Evolutionary conservation across 2,113 vertebrate species (phyloP).

Genomic region (Raja brachyura): DNA sequence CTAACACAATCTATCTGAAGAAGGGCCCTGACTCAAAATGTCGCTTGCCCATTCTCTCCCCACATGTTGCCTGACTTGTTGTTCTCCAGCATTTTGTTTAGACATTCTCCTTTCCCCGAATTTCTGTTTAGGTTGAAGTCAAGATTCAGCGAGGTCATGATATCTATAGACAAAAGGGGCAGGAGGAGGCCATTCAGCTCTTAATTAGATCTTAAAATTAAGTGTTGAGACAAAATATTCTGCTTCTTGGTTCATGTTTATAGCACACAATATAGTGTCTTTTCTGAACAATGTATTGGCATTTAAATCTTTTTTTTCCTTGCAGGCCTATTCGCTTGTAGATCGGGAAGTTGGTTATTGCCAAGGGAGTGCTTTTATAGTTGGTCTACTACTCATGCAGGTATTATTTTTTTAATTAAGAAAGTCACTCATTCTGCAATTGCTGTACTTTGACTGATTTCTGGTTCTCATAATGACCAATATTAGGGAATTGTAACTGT

Average conservation of each 20-base stretch:
- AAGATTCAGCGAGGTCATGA: neutral
- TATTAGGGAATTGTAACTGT: neutral
- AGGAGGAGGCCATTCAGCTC: no score
- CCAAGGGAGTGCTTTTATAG: conserved; percentile 97
- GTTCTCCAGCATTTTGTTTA: no score
- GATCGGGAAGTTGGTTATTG: conserved; percentile 97
- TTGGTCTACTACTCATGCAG: conserved; percentile 97
- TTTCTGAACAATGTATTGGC: neutral
- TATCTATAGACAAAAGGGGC: no score
- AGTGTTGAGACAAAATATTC: neutral
- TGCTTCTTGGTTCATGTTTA: neutral
- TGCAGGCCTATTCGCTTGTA: conserved; percentile 93
- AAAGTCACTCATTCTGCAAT: neutral
- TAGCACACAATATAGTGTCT: neutral
- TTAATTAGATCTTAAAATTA: neutral
- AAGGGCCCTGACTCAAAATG: no score
- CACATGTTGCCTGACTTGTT: no score
- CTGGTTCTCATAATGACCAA: neutral
- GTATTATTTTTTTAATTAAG: conserved; percentile 53
- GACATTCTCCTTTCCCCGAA: neutral
- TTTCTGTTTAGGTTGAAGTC: neutral
- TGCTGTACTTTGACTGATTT: neutral
- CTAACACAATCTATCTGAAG: no score
- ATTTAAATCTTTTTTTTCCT: conserved; percentile 43
- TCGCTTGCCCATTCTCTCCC: no score